Percentiles rank a stretch among this genome's conserved stretches.
These are phyloP conservation scores for Dromius quadrimaculatus DNA, from an alignment of 2,888 invertebrate species.

Conservation along the genomic window DNA sequence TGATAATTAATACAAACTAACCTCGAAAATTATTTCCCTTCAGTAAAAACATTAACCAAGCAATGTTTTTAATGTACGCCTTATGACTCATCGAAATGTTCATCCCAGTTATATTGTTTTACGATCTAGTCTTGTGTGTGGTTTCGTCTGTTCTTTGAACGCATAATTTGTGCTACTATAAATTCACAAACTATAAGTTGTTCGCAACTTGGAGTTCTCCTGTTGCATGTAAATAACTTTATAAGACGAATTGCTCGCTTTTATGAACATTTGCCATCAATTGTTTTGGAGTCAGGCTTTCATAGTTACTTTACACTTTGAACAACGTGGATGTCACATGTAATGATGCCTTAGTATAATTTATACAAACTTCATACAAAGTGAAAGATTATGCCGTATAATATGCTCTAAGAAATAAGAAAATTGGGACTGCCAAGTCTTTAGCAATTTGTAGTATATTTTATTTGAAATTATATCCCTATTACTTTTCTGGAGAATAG, in stretches of 20 bases:
- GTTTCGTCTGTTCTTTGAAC: slow-evolving; percentile 27
- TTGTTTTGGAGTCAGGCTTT: slow-evolving; percentile 7
- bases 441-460: no score
- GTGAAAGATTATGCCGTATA: no score
- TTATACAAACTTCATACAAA: neutral
- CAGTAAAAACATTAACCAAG: no score
- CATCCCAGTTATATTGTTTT: no score
- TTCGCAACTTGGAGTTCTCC: slow-evolving; percentile 30
- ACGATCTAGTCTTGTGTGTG: slow-evolving; percentile 16
- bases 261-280: slow-evolving; percentile 29
- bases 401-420: no score
- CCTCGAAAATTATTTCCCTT: no score
- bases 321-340: slow-evolving; percentile 1
- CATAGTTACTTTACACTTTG: neutral
- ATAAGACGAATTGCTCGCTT: slow-evolving; percentile 18
- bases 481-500: no score
- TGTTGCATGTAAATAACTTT: slow-evolving; percentile 43
- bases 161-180: slow-evolving; percentile 41
- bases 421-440: no score
- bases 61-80: no score
- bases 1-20: no score
- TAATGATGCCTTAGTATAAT: neutral
- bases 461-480: no score
- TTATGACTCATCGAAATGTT: no score
- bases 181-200: slow-evolving; percentile 37